Evolutionary conservation across 2,113 vertebrate species (phyloP), one percentile per base, ranked within the genome.

Genomic region (Pelusios castaneus): DNA sequence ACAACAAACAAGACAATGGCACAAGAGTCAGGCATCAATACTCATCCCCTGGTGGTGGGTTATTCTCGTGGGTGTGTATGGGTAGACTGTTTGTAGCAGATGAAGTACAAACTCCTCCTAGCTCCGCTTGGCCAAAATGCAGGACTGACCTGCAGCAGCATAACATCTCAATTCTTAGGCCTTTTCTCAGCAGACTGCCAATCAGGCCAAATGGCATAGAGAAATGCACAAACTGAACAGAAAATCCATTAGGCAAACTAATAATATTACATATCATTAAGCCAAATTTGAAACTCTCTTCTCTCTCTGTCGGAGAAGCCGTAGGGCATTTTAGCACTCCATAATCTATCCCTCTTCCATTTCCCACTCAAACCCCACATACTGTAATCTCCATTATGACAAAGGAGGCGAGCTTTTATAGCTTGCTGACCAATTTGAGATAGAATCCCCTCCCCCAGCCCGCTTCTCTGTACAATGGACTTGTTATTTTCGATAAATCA

Each of bases 401-500:
- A 89, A 94, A 91, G 85, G 91, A 92, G 77, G 89, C 81, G 75
- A 45, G 84, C 94, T 97, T 97, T 96, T 94, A 85, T 91, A 94
- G 83, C 93, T 80, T 92, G 81, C 86, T 97, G 92, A 88, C 91
- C 92, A 93, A 95, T 95, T 97, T 96, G 6, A 8, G 88, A 63
- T 96, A 94, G 96, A 97, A 91, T 92, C 91, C 52, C 47, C 47
- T 92, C 83, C 92, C 85, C 94, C 94, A 93, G 93, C 81, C 84
- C 86, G 92, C 67, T 80, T 70, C 78, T 75, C 85, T 58, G 47
- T 91, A 98, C 97, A 98, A 98, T 94, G 89, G 90, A 88, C 55
- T 58, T 96, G 94, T 97, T 98, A 97, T 98, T 95, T 95, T 96
- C 82, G 58, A 92, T 97, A 97, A 97, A 96, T 98, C 93, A 89